A percentile compares a stretch with the other conserved stretches of the same genome.
Conservation (phyloP, 2,888 invertebrate species). For the Drosophila affinis region DNA sequence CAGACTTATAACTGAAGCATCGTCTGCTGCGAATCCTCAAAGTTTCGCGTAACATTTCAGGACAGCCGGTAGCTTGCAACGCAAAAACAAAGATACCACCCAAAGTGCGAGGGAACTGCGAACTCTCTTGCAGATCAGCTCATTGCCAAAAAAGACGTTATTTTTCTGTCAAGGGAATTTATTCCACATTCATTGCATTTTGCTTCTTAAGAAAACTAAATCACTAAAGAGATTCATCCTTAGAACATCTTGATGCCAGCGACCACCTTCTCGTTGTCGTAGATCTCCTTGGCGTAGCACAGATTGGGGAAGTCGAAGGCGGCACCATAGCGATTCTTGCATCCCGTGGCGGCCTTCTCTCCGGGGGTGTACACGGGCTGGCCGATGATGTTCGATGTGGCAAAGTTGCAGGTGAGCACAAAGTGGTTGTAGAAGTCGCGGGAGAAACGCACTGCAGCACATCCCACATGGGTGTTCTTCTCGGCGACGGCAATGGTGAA, state of each 20-base stretch:
- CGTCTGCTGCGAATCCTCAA: slow-evolving; percentile 52
- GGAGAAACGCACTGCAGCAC: slow-evolving; percentile 45
- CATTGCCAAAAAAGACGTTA: slow-evolving; percentile 6
- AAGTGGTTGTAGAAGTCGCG: slow-evolving; percentile 43
- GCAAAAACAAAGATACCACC: not conserved
- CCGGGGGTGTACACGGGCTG: slow-evolving; percentile 46
- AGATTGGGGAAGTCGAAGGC: slow-evolving; percentile 57
- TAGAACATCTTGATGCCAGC: slow-evolving; percentile 17
- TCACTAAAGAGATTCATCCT: not conserved
- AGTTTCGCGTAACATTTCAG: slow-evolving; percentile 61
- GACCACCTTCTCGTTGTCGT: slow-evolving; percentile 55
- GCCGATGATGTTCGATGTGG: slow-evolving; percentile 45
- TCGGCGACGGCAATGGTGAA: slow-evolving; percentile 55
- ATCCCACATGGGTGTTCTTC: slow-evolving; percentile 51
- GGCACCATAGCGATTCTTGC: slow-evolving; percentile 51
- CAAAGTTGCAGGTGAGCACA: slow-evolving; percentile 53
- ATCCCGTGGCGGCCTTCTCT: slow-evolving; percentile 43
- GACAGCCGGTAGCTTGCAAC: slow-evolving; percentile 38
- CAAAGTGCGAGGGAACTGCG: slow-evolving; percentile 2
- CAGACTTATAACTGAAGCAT: slow-evolving; percentile 75
- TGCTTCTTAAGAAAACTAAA: slow-evolving; percentile 9
- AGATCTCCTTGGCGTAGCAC: slow-evolving; percentile 59
- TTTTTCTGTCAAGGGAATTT: slow-evolving; percentile 27
- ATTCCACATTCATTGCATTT: slow-evolving; percentile 9
- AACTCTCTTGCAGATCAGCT: slow-evolving; percentile 10